These are phyloP conservation scores for Leptinotarsa lineolata DNA, from an alignment of 1,140 invertebrate genomes.

Conservation along the genomic window DNA sequence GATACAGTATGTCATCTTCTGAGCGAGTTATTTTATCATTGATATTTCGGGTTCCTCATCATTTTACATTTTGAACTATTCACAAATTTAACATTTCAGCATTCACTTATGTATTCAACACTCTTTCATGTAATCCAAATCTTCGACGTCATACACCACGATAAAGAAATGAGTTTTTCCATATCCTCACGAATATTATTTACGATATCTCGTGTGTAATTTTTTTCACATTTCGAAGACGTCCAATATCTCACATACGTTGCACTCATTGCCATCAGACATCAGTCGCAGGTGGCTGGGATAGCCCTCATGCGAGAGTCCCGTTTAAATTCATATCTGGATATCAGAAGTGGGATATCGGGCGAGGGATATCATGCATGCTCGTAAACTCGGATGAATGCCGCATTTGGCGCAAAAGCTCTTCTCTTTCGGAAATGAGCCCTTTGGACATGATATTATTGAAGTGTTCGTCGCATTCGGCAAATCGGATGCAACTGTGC, in stretches of 20 bases:
- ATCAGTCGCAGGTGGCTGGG: conserved; percentile 41
- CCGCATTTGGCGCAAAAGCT: conserved; percentile 28
- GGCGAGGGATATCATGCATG: conserved; percentile 11
- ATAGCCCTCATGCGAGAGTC: conserved; percentile 31
- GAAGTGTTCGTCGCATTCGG: conserved; percentile 11
- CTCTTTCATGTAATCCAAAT: too few relatives aligned
- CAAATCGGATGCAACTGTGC: neutral
- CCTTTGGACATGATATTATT: conserved; percentile 9
- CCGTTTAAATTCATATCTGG: conserved; percentile 42
- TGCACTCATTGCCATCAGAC: conserved; percentile 38
- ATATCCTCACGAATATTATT: conserved; percentile 12
- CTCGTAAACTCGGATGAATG: conserved; percentile 38
- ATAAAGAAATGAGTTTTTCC: neutral
- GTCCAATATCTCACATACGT: conserved; percentile 40
- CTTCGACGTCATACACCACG: neutral
- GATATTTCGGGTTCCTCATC: too few relatives aligned
- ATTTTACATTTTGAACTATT: too few relatives aligned
- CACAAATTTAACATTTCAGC: too few relatives aligned
- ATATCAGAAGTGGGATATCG: conserved; percentile 28
- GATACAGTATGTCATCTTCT: too few relatives aligned
- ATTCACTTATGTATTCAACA: too few relatives aligned
- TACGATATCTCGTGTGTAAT: neutral
- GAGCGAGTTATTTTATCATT: too few relatives aligned
- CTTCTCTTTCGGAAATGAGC: conserved; percentile 6
- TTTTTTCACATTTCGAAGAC: conserved; percentile 32